Evolutionary conservation across 2,888 invertebrate species (phyloP).

Genomic region (Aethes cnicana): DNA sequence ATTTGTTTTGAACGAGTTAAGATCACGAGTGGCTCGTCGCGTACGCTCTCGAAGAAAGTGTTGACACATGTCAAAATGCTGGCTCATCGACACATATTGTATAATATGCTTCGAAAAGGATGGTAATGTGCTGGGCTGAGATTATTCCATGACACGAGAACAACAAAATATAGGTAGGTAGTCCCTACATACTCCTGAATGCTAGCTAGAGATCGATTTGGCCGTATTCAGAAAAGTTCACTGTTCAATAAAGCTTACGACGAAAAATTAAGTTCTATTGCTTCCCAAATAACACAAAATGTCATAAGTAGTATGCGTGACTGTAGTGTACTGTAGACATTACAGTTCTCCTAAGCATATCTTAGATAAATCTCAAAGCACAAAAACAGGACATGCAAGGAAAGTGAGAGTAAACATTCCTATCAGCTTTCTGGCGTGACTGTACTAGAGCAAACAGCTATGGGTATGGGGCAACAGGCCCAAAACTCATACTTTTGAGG

Average conservation of each 20-base stretch:
- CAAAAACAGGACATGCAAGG: slow-evolving; percentile 7
- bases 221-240: no score
- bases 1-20: slow-evolving; percentile 10
- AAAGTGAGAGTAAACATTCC: slow-evolving; percentile 26
- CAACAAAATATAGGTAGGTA: no score
- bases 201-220: no score
- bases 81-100: slow-evolving; percentile 12
- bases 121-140: no score
- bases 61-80: slow-evolving; percentile 8
- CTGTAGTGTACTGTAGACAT: no score
- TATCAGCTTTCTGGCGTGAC: slow-evolving; percentile 26
- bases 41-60: slow-evolving; percentile 21
- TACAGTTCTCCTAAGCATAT: neutral
- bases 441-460: slow-evolving; percentile 33
- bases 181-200: no score
- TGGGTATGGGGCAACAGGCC: slow-evolving; percentile 35
- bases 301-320: no score
- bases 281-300: no score
- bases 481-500: slow-evolving; percentile 30
- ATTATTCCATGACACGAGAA: no score
- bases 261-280: no score
- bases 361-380: neutral
- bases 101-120: neutral
- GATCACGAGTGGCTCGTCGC: slow-evolving; percentile 11
- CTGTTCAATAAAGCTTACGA: no score